These are phyloP conservation scores for Drosophila putrida DNA, from an alignment of 2,888 invertebrate genomes.

Conservation along the genomic window DNA sequence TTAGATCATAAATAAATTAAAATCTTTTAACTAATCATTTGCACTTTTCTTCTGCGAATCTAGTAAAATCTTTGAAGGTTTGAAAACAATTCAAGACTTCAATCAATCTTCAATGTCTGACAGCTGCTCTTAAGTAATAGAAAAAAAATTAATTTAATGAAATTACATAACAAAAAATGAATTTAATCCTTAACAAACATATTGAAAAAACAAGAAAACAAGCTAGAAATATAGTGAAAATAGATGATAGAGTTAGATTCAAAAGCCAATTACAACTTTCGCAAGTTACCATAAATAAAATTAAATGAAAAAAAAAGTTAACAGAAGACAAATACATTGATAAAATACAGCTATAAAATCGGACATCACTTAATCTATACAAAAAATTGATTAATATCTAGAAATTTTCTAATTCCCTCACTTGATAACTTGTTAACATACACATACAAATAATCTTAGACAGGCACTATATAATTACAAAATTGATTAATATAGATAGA, in stretches of 20 bases:
- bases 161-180: no score
- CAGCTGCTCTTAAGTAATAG: no score
- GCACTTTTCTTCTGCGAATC: background rate
- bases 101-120: background rate
- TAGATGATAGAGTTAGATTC: no score
- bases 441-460: background rate
- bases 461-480: background rate
- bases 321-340: background rate
- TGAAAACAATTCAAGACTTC: background rate
- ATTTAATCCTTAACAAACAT: no score
- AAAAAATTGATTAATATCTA: slow-evolving; percentile 1
- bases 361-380: background rate
- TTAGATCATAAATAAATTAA: slow-evolving; percentile 2
- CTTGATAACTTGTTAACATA: slow-evolving; percentile 1
- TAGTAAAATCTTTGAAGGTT: background rate
- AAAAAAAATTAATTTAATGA: no score
- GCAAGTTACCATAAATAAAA: background rate
- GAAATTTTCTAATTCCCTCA: background rate
- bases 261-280: no score
- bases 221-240: no score
- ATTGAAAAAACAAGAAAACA: no score
- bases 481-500: background rate
- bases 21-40: background rate
- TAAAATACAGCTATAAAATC: background rate
- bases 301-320: background rate